Base-by-base conservation (phyloP, 2,797 vertebrate genomes). In the Galago senegalensis region DNA sequence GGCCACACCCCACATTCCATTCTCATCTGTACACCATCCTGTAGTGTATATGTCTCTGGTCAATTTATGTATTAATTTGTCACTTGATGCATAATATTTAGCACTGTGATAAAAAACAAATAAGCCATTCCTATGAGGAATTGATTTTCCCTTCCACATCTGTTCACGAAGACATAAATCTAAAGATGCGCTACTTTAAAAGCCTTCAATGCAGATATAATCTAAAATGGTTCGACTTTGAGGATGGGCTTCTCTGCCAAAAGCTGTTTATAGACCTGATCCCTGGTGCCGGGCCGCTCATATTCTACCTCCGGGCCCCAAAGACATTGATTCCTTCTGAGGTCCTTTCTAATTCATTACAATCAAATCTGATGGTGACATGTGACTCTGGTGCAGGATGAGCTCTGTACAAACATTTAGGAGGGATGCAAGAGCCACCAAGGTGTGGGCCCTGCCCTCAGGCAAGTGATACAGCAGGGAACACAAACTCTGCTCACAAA, bases 81-180 rank as follows among this genome's bases (percentile, higher is more conserved):
- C 97, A 96, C 93, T 98, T 67, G 91, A 56, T 96, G 46, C 87
- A 88, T 97, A 97, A 97, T 97, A 97, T 98, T 98, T 97, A 98
- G 97, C 81, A 72, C 91, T 90, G 93, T 1, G 2, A 97, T 97
- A 95, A 96, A 97, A 97, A 97, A 94, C 91, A 95, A 97, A 97
- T 87, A 97, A 98, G 94, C 94, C 97, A 95, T 94, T 97, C 90
- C 92, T 97, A 81, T 90, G 61, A 98, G 95, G 95, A 97, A 97
- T 94, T 97, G 97, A 98, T 97, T 97, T 97, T 98, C 90, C 94
- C 31, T 97, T 97, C 96, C 86, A 97, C 91, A 95, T 97, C 97
- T 96, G 94, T 96, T 96, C 93, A 65, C 27, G 14, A 85, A 93
- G 86, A 93, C 88, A 94, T 97, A 96, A 96, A 98, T 97, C 95